A percentile compares a stretch with the other conserved stretches of the same genome.
These are phyloP conservation scores for Microtus ochrogaster DNA, from an alignment of 2,113 vertebrate species.

Conservation along the genomic window DNA sequence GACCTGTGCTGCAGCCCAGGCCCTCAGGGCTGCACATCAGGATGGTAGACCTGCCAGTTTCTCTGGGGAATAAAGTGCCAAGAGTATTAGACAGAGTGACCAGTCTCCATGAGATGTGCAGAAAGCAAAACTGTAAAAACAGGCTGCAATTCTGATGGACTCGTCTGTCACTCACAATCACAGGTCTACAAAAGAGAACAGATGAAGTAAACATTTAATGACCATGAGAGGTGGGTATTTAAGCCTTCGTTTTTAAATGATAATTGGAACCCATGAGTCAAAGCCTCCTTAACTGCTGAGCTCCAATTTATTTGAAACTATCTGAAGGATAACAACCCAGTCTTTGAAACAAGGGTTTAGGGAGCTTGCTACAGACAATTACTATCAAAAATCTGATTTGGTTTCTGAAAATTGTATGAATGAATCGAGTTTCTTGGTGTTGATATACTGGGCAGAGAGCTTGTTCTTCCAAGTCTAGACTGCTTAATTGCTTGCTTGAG, in stretches of 20 bases:
- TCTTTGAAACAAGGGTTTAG: slow-evolving; percentile 48
- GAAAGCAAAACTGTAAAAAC: slow-evolving; percentile 76
- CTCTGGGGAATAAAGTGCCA: slow-evolving; percentile 82
- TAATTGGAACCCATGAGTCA: slow-evolving; percentile 17
- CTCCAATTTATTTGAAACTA: slow-evolving; percentile 60
- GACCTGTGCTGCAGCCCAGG: slow-evolving; percentile 82
- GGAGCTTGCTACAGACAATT: slow-evolving; percentile 68
- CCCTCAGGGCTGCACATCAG: slow-evolving; percentile 85
- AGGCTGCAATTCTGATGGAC: slow-evolving; percentile 88
- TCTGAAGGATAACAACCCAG: slow-evolving; percentile 52
- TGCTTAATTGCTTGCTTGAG: slow-evolving; percentile 85
- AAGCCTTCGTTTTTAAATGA: slow-evolving; percentile 39
- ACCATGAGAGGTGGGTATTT: not conserved
- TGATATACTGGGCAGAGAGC: slow-evolving; percentile 74
- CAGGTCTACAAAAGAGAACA: slow-evolving; percentile 67
- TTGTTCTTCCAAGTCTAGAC: slow-evolving; percentile 80
- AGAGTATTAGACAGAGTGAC: slow-evolving; percentile 87
- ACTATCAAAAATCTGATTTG: slow-evolving; percentile 78
- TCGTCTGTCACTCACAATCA: slow-evolving; percentile 89
- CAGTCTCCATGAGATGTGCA: slow-evolving; percentile 85
- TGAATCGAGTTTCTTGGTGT: slow-evolving; percentile 84
- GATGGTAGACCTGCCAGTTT: slow-evolving; percentile 85
- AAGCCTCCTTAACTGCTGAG: slow-evolving; percentile 58
- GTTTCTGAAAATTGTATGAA: slow-evolving; percentile 81
- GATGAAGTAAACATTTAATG: slow-evolving; percentile 56